These are phyloP conservation scores for Hemithea aestivaria DNA, from an alignment of 2,888 invertebrate genomes.

Conservation along the genomic window DNA sequence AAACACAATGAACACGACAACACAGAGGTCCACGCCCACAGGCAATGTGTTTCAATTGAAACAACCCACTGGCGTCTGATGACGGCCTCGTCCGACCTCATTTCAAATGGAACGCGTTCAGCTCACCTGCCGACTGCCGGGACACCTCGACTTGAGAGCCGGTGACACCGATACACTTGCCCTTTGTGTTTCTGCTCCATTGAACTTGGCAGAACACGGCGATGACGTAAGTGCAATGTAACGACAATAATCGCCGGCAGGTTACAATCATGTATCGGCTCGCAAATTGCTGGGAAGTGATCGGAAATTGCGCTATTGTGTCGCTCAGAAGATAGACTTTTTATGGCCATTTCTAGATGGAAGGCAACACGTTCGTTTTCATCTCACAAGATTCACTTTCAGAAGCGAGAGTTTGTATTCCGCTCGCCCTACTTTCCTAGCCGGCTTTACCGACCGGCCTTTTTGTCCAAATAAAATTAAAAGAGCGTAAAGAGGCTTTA, in stretches of 20 bases:
- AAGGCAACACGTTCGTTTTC: conserved; percentile 9
- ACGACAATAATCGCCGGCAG: conserved; percentile 16
- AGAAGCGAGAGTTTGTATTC: conserved; percentile 3
- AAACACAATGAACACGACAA: conserved; percentile 31
- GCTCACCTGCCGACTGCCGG: conserved; percentile 41
- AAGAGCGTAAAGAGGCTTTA: conserved; percentile 26
- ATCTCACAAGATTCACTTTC: background rate
- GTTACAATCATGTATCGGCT: conserved; percentile 12
- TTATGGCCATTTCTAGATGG: conserved; percentile 11
- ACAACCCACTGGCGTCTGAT: conserved; percentile 43
- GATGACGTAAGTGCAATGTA: conserved; percentile 18
- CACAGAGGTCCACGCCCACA: conserved; percentile 42
- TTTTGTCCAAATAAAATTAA: conserved; percentile 22
- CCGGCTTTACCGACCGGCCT: conserved; percentile 16
- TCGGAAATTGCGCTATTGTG: conserved; percentile 21
- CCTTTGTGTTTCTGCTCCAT: conserved; percentile 31
- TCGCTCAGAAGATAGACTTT: conserved; percentile 6
- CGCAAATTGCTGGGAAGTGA: conserved; percentile 17
- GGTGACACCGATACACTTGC: conserved; percentile 26
- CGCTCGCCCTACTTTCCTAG: conserved; percentile 12
- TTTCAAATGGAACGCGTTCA: conserved; percentile 42
- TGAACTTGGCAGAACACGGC: conserved; percentile 26
- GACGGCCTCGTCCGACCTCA: conserved; percentile 55
- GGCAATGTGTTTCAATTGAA: conserved; percentile 57
- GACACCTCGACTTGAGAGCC: conserved; percentile 19